Evolutionary conservation across 2,888 invertebrate genomes (phyloP).

Genomic region (Podotricha telesiphe): DNA sequence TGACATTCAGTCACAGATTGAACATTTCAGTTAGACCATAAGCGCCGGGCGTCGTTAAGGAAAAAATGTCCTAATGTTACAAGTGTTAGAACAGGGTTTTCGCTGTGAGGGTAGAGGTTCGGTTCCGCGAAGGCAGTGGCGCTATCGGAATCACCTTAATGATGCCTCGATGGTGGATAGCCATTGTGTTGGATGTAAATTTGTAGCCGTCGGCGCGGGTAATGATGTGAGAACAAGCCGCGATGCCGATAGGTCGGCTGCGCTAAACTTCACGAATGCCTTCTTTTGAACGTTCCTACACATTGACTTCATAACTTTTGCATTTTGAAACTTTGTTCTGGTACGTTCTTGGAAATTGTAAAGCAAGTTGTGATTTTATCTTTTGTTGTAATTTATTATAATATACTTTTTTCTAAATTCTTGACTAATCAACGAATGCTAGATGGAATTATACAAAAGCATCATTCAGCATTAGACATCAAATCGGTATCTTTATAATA

Average conservation of each 20-base stretch:
- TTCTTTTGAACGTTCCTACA: constrained; percentile 41
- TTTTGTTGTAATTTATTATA: background rate
- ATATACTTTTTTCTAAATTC: background rate
- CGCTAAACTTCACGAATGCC: constrained; percentile 28
- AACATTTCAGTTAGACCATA: constrained; percentile 55
- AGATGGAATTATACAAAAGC: too few relatives aligned
- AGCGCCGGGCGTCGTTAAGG: constrained; percentile 50
- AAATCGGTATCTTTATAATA: too few relatives aligned
- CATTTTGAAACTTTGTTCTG: constrained; percentile 16
- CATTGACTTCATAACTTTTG: constrained; percentile 39
- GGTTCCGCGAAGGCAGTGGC: constrained; percentile 63
- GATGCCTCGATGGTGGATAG: constrained; percentile 84
- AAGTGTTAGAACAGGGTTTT: constrained; percentile 57
- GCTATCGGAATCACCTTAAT: constrained; percentile 84
- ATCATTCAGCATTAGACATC: too few relatives aligned
- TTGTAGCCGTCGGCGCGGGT: constrained; percentile 84
- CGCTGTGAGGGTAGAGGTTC: constrained; percentile 57
- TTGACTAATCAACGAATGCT: background rate
- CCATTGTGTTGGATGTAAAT: constrained; percentile 84
- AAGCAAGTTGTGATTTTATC: background rate
- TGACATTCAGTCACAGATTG: constrained; percentile 73
- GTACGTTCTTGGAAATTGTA: background rate
- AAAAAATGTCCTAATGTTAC: constrained; percentile 50
- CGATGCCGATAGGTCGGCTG: constrained; percentile 63
- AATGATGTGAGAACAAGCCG: constrained; percentile 84